These are phyloP conservation scores for Camelus bactrianus DNA, from an alignment of 2,113 vertebrate species.

Conservation along the genomic window DNA sequence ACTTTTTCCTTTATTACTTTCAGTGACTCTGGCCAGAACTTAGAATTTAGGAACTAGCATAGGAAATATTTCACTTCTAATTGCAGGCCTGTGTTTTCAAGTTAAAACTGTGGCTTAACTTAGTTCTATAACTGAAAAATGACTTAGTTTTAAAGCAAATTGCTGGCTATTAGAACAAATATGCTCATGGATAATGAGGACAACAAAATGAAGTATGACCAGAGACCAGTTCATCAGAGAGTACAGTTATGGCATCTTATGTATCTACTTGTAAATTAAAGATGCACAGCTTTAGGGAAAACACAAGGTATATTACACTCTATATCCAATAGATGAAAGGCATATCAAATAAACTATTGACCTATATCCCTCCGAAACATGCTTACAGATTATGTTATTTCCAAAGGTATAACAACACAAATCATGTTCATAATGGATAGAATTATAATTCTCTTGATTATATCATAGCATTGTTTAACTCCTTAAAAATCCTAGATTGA, in stretches of 20 bases:
- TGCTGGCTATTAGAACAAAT: conserved; percentile 63
- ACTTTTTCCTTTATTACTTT: not conserved
- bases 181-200: conserved; percentile 61
- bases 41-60: not conserved
- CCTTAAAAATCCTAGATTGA: not conserved
- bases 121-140: conserved; percentile 42
- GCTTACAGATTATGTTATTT: conserved; percentile 36
- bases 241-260: not conserved
- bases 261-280: conserved; percentile 62
- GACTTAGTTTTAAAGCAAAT: conserved; percentile 53
- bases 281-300: not conserved
- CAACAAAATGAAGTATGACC: conserved; percentile 70
- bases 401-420: not conserved
- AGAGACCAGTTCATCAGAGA: not conserved
- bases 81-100: conserved; percentile 45
- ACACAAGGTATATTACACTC: not conserved
- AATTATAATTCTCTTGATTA: not conserved
- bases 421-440: not conserved
- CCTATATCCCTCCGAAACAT: not conserved
- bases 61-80: conserved; percentile 53
- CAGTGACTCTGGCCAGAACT: not conserved
- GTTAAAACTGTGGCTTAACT: conserved; percentile 48
- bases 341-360: conserved; percentile 31
- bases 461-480: not conserved
- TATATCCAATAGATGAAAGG: not conserved